Conservation (phyloP, 2,113 vertebrate genomes). For the Callocephalon fimbriatum region DNA sequence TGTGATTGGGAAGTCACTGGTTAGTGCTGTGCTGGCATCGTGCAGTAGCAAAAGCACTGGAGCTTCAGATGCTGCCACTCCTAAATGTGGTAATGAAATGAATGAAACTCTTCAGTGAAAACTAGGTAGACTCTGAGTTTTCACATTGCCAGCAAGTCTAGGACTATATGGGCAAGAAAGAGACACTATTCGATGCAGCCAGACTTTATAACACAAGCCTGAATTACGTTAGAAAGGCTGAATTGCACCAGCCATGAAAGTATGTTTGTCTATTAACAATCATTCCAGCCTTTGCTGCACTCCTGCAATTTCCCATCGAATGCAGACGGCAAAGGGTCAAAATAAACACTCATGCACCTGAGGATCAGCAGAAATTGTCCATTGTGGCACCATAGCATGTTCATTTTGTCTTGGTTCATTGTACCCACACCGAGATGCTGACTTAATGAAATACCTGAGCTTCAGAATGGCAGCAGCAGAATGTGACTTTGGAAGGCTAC, state of each 20-base stretch:
- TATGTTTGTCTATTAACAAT: background rate
- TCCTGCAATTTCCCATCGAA: background rate
- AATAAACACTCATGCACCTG: rapidly evolving
- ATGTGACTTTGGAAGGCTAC: background rate
- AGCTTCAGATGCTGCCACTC: background rate
- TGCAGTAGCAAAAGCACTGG: background rate
- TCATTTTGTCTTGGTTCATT: background rate
- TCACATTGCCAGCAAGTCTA: background rate
- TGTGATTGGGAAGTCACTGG: background rate
- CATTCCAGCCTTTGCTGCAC: background rate
- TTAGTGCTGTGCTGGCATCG: background rate
- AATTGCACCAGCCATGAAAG: background rate
- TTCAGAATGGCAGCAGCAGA: background rate
- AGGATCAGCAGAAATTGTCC: background rate
- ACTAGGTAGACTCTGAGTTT: background rate
- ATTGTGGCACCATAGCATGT: rapidly evolving
- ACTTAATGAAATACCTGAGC: background rate
- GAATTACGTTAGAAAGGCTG: background rate
- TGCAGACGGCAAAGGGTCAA: background rate
- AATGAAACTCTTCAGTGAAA: background rate
- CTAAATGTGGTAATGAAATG: background rate
- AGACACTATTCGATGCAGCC: background rate
- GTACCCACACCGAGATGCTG: rapidly evolving
- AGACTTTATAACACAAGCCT: background rate
- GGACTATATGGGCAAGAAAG: background rate